These are phyloP conservation scores for Nasonia vitripennis DNA, from an alignment of 1,140 invertebrate genomes.

Conservation along the genomic window DNA sequence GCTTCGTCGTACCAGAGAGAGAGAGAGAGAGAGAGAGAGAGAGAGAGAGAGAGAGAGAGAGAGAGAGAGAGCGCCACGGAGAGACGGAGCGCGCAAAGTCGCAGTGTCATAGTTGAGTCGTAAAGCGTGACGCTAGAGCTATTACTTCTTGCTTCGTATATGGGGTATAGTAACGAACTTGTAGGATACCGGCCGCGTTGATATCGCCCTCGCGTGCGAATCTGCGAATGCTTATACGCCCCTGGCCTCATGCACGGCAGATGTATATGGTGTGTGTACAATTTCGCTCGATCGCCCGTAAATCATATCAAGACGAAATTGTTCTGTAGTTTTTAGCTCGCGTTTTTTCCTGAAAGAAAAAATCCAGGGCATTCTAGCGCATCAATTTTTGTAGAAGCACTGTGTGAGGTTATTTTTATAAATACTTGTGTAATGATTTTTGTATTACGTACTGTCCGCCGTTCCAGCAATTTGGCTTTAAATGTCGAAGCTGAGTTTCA, in stretches of 20 bases:
- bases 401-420: too few relatives aligned
- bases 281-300: constrained; percentile 32
- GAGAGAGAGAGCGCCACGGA: background rate
- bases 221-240: background rate
- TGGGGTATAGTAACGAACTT: constrained; percentile 51
- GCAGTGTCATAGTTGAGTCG: constrained; percentile 49
- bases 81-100: constrained; percentile 26
- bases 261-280: background rate
- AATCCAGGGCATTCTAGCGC: background rate
- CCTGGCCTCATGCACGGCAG: too few relatives aligned
- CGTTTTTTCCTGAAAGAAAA: background rate
- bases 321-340: background rate
- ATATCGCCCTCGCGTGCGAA: constrained; percentile 49
- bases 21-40: background rate
- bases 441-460: too few relatives aligned
- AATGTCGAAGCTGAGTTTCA: too few relatives aligned
- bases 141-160: constrained; percentile 50
- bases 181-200: constrained; percentile 40
- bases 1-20: background rate
- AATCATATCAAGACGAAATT: constrained; percentile 12
- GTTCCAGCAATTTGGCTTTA: too few relatives aligned
- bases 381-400: too few relatives aligned
- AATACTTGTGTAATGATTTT: too few relatives aligned
- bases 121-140: constrained; percentile 50
- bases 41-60: too few relatives aligned